Base-by-base conservation (phyloP, 1,140 invertebrate species). In the Oncopodura yosiiana region DNA sequence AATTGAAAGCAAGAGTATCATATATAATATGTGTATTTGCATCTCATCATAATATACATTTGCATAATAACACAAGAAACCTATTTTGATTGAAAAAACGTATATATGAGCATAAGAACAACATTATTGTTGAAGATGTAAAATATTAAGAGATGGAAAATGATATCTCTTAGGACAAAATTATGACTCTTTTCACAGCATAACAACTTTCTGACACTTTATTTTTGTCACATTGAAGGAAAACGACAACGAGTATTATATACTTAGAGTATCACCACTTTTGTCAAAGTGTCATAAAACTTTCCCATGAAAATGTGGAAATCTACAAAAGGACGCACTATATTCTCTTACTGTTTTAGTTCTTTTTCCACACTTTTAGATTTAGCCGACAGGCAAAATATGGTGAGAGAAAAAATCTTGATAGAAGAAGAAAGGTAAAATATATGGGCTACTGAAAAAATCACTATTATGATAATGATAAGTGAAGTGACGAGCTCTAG, bases 401-500 rank as follows among this genome's bases (percentile, higher is more conserved):
- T 6, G 24, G 3, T 43, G 24, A 43, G 19, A 26, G 38, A 39
- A 9, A n/a, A n/a, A n/a, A n/a, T n/a, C n/a, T n/a, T n/a, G n/a
- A n/a, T 16, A 19, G 16, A 39, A 19, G 8, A 16, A 39, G 6
- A n/a, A 19, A 11, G 38, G 16, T 21, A 23, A 24, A 6, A 23
- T 3, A 43, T 18, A 11, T 11, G 21, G 3, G 24, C 21, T 23
- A 8, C 24, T 3, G 8, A 21, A n/a, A 14, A 48, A 18, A 27
- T 30, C 44, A 48, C 44, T 30, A 48, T 48, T 48, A 48, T 48
- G 6, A 48, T 48, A 48, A 48, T 48, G 44, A 48, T 48, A 8
- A 48, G 29, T 50, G 48, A 37, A n/a, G n/a, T n/a, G n/a, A n/a
- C n/a, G n/a, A n/a, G n/a, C n/a, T n/a, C n/a, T n/a, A n/a, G n/a